Conservation (phyloP, 2,888 invertebrate genomes). For the Plusia festucae region DNA sequence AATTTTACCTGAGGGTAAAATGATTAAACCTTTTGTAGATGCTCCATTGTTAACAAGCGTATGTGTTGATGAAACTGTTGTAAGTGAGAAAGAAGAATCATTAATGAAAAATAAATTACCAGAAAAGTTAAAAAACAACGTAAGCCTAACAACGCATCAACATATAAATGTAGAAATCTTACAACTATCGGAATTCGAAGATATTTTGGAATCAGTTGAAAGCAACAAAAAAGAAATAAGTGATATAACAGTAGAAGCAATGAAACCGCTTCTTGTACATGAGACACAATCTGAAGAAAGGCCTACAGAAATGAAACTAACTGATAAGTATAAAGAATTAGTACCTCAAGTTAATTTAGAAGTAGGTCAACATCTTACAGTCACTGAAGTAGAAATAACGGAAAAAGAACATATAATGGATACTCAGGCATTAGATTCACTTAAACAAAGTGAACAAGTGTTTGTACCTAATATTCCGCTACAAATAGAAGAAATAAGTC, state of each 20-base stretch:
- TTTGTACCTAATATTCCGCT: conserved; percentile 70
- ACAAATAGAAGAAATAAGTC: conserved; percentile 68
- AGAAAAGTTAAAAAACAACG: conserved; percentile 58
- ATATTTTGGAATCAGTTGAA: conserved; percentile 50
- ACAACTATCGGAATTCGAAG: conserved; percentile 69
- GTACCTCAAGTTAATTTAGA: conserved; percentile 65
- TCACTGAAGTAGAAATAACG: conserved; percentile 84
- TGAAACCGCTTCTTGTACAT: conserved; percentile 74
- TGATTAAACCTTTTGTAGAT: conserved; percentile 62
- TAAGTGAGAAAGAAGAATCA: conserved; percentile 70
- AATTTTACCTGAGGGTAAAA: conserved; percentile 57
- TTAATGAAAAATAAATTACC: conserved; percentile 59
- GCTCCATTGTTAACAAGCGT: conserved; percentile 62
- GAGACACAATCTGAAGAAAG: conserved; percentile 85
- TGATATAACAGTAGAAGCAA: conserved; percentile 63
- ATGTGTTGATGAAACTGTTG: conserved; percentile 68
- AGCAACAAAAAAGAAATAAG: conserved; percentile 58
- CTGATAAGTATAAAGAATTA: conserved; percentile 51
- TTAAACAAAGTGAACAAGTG: conserved; percentile 57
- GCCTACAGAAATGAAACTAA: conserved; percentile 61
- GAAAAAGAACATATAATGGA: conserved; percentile 80
- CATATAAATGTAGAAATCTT: conserved; percentile 71
- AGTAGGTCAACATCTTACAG: conserved; percentile 82
- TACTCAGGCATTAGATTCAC: conserved; percentile 38
- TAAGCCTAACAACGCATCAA: conserved; percentile 65